A percentile compares a stretch with the other conserved stretches of the same genome.
Evolutionary conservation across 2,797 vertebrate species (phyloP).

Genomic region (Enteromius anoplus): DNA sequence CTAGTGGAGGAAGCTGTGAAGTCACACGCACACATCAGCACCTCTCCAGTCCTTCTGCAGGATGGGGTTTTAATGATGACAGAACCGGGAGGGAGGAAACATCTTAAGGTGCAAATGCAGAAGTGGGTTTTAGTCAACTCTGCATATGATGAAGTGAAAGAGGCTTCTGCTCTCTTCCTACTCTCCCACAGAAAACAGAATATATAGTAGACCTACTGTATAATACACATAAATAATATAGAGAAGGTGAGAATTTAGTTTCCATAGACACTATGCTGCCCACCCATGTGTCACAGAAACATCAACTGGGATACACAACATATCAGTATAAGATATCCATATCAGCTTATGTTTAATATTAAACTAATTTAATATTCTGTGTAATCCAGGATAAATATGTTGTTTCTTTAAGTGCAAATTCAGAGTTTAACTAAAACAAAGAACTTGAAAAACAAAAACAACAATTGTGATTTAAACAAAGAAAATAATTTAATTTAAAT

Average conservation of each 20-base stretch:
- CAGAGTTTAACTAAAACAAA: background rate
- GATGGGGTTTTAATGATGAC: conserved; percentile 46
- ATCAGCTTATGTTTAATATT: background rate
- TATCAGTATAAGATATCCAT: background rate
- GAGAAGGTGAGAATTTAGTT: conserved; percentile 17
- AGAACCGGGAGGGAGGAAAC: conserved; percentile 42
- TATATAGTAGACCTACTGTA: conserved; percentile 23
- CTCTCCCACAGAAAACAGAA: conserved; percentile 36
- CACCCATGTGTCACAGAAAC: background rate
- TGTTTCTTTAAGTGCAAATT: background rate
- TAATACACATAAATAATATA: conserved; percentile 54
- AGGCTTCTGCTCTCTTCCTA: conserved; percentile 1
- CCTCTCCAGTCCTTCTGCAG: background rate
- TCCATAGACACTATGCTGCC: background rate
- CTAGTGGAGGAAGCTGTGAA: conserved; percentile 24
- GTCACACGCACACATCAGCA: conserved; percentile 30
- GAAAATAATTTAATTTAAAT: too few relatives aligned
- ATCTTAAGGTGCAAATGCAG: conserved; percentile 48
- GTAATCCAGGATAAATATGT: background rate
- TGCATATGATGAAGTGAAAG: conserved; percentile 57
- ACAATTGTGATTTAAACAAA: too few relatives aligned
- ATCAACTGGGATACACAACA: background rate
- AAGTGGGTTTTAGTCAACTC: conserved; percentile 65
- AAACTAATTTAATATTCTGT: too few relatives aligned
- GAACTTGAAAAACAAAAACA: background rate